Evolutionary conservation across 2,797 vertebrate genomes (phyloP), one percentile per base, ranked within the genome.

Genomic region (Tiaroga cobitis): DNA sequence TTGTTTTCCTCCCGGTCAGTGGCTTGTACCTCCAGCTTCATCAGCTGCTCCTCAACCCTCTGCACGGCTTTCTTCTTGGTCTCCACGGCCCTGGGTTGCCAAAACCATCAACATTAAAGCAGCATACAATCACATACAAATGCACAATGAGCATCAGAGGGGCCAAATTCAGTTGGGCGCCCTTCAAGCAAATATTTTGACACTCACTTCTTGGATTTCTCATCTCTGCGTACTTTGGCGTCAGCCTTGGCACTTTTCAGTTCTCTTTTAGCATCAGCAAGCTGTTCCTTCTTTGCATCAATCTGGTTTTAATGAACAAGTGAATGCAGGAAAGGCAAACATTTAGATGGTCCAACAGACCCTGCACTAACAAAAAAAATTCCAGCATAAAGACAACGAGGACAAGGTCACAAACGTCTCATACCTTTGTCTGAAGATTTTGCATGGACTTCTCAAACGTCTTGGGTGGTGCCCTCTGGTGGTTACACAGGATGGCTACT

Each of bases 391-490:
- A 85, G 73, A 46, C 46, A 46, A 81, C 2, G 4, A 19, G 24
- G 34, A 4, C 8, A 54, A 19, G 81, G 80, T 81, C 73, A 80
- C 70, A 76, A 84, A 77, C 15, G 16, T 51, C 54, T 54, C 78
- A 67, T 92, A 98, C 98, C 96, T 99, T 99, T 67, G 93, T 90
- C 89, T 99, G 98, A 86, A 99, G 95, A 93, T 97, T 99, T 95
- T 98, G 96, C 98, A 99, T 99, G 61, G 98, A 99, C 92, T 99
- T 99, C 93, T 99, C 98, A 56, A 99, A 99, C 13, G 98, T 99
- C 94, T 99, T 99, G 15, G 98, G 98, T 32, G 97, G 97, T 83
- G 98, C 98, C 91, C 98, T 97, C 95, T 99, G 98, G 94, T 99
- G 98, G 96, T 99, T 99, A 94, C 98, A 99, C 91, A 99, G 94